phyloP scores from a whole-genome alignment of 2,113 vertebrate species.

The Marcusenius ussheri region DNA sequence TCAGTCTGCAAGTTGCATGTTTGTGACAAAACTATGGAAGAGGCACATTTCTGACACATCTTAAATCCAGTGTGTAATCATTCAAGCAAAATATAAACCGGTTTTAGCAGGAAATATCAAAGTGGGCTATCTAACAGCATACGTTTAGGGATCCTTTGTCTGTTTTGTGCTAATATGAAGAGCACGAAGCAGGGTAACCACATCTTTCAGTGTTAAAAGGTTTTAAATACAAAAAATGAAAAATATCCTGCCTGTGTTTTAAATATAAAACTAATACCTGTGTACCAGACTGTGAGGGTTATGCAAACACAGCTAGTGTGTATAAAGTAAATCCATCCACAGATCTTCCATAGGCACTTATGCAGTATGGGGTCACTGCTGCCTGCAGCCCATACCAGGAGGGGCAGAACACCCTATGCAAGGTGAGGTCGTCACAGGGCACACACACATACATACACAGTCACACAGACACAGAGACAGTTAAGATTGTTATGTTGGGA shows the following conservation, averaged over 20 bases:
- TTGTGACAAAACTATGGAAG: background rate
- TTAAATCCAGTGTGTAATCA: background rate
- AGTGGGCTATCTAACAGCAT: background rate
- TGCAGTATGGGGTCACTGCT: background rate
- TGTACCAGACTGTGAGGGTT: background rate
- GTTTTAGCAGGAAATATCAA: background rate
- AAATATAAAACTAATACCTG: background rate
- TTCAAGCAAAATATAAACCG: background rate
- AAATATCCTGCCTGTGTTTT: background rate
- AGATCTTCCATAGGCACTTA: background rate
- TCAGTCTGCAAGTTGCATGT: background rate
- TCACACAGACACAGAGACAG: background rate
- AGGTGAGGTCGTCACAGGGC: background rate
- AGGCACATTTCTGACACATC: background rate
- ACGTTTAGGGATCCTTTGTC: background rate
- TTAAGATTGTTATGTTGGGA: too few species aligned
- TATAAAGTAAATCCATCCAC: background rate
- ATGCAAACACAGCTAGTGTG: background rate
- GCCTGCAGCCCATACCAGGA: background rate
- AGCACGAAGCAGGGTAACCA: background rate
- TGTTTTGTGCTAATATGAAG: background rate
- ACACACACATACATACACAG: background rate
- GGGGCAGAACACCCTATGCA: background rate
- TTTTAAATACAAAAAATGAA: background rate
- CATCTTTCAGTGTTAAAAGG: background rate